Base-by-base conservation (phyloP, 2,888 invertebrate genomes). In the Pantelozetes paolii region DNA sequence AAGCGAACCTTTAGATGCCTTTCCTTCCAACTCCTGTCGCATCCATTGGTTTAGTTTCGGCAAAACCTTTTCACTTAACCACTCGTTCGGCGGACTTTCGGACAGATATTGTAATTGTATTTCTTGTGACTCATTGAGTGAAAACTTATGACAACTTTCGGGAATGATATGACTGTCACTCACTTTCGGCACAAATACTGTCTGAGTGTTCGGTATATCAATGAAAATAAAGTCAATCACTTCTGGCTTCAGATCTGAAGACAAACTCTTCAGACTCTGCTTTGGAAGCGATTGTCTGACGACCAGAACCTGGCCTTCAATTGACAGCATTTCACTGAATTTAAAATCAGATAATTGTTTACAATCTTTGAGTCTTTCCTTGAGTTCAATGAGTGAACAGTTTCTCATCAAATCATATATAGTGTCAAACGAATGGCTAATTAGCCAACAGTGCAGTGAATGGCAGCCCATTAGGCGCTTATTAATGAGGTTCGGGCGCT, bases 1-100 rank as follows among this genome's bases (percentile, higher is more conserved):
- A 59, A 94, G 82, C 0, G 92, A 92, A 3, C 80, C 70, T 20
- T 75, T 15, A 18, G 59, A 23, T 36, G 11, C 42, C 15, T 48
- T 67, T 18, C 32, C 36, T n/a, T 48, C 70, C 20, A 45, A 45
- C 18, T 48, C 28, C 18, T 50, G 23, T 71, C 62, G 62, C 28
- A 71, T 71, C 77, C 77, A 77, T 45, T 73, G 76, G 11, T 26
- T 13, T 23, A 77, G 42, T 74, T 77, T 77, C 23, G 72, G 75
- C 15, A 75, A 74, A 64, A 76, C 71, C 9, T 54, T 71, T 18
- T 32, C 36, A 54, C 72, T 54, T 15, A 77, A 62, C 77, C 77
- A 77, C n/a, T 36, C 42, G 20, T 54, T 5, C n/a, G 71, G 32
- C 23, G n/a, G 5, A 13, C 13, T 23, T 45, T 36, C 28, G 48